Evolutionary conservation across 2,888 invertebrate genomes (phyloP), one percentile per base, ranked within the genome.

Genomic region (Eristalis intricaria): DNA sequence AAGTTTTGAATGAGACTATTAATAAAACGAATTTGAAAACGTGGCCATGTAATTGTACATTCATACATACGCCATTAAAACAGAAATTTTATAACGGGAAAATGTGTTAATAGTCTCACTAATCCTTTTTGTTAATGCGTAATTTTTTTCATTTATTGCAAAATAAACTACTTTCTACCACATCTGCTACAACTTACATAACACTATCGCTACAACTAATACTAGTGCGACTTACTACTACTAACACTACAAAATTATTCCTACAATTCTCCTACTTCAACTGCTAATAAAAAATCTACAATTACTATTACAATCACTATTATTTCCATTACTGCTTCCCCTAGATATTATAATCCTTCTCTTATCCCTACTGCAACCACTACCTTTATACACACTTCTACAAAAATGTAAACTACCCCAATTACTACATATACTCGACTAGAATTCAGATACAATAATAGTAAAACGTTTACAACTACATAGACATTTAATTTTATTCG

Each of bases 1-100:
- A 91, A 91, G 91, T 92, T 93, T 91, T 91, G 90, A 92, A 93
- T 93, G 93, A 92, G 92, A 93, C 93, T 93, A 93, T 92, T 92
- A 92, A 91, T 90, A 89, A 89, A 77, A 64, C 63, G 63, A 64
- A 74, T 29, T 29, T 73, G 26, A 68, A 64, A 50, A 77, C 78
- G 69, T 78, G 77, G 78, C 70, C 70, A 74, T 61, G n/a, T n/a
- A n/a, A 65, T 69, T 85, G 63, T 66, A 65, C 75, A 75, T 78
- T 81, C 76, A 85, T 73, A 71, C 74, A 74, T 82, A 73, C 43
- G 83, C 43, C 74, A 79, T 61, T 80, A 65, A 81, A 81, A 19
- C 61, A 81, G 63, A 74, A 56, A 74, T 82, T 66, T 43, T 32
- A 10, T 32, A 74, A 69, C 70, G 84, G 82, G 83, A 75, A 82